Evolutionary conservation across 92 coral and sea anemone species (phyloP).

Genomic region (Palythoa heliodiscus): DNA sequence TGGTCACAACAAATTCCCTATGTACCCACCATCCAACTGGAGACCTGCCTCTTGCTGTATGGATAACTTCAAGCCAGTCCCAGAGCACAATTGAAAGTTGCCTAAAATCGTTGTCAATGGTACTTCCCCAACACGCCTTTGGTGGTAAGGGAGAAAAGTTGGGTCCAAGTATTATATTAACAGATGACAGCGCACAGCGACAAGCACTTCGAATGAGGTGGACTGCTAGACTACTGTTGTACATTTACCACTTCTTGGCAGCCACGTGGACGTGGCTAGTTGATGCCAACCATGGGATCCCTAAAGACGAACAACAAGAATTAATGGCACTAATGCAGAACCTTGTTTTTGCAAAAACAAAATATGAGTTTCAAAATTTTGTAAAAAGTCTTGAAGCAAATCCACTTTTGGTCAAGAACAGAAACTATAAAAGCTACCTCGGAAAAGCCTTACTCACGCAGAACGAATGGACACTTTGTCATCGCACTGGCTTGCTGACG

Average conservation of each 20-base stretch:
- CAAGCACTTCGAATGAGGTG: constrained; percentile 47
- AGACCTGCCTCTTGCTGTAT: constrained; percentile 50
- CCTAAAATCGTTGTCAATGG: constrained; percentile 7
- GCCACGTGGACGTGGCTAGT: constrained; percentile 62
- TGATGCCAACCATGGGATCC: constrained; percentile 49
- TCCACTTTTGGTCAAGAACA: constrained; percentile 32
- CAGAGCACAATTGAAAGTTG: constrained; percentile 13
- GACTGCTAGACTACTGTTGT: constrained; percentile 54
- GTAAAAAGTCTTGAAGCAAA: constrained; percentile 30
- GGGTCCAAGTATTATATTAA: constrained; percentile 38
- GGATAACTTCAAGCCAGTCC: constrained; percentile 52
- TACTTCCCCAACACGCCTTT: constrained; percentile 59
- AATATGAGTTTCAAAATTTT: constrained; percentile 36
- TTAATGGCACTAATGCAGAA: constrained; percentile 54
- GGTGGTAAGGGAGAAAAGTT: constrained; percentile 40
- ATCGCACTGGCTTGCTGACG: constrained; percentile 41
- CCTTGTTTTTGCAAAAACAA: constrained; percentile 57
- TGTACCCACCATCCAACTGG: constrained; percentile 62
- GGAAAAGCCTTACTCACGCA: constrained; percentile 47
- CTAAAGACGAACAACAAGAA: constrained; percentile 51
- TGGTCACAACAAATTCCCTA: constrained; percentile 51
- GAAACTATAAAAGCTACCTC: too few species aligned
- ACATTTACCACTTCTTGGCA: constrained; percentile 61
- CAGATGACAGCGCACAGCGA: constrained; percentile 50
- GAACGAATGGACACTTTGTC: constrained; percentile 53